Conservation (phyloP, 2,888 invertebrate genomes). For the Drosophila algonquin region DNA sequence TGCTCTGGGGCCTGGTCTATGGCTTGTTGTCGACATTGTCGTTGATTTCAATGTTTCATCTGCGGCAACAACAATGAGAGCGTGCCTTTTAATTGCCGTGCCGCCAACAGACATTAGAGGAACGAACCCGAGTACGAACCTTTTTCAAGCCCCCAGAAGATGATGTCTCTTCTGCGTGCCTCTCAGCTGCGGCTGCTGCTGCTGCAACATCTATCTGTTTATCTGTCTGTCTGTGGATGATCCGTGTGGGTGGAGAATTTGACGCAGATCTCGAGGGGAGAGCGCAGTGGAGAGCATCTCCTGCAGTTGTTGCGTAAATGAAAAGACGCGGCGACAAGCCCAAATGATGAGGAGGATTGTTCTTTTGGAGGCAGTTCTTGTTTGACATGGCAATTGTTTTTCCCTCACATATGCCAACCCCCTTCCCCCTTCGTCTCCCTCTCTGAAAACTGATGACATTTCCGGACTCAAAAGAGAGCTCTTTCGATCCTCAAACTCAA, state of each 20-base stretch:
- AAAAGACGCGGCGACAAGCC: conserved; percentile 40
- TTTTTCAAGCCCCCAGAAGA: neutral
- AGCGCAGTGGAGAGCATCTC: neutral
- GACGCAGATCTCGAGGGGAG: conserved; percentile 53
- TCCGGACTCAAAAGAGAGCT: conserved; percentile 50
- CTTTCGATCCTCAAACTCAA: neutral
- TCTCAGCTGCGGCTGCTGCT: conserved; percentile 23
- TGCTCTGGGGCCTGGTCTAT: conserved; percentile 30
- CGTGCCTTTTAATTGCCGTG: conserved; percentile 77
- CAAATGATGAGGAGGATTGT: conserved; percentile 9
- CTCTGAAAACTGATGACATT: conserved; percentile 57
- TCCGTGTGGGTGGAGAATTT: conserved; percentile 74
- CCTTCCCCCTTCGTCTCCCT: too few relatives aligned
- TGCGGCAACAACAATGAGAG: conserved; percentile 68
- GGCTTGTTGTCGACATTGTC: conserved; percentile 62
- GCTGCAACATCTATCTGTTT: conserved; percentile 14
- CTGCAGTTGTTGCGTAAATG: conserved; percentile 49
- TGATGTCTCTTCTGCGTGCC: conserved; percentile 28
- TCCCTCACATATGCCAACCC: conserved; percentile 43
- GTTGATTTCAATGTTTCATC: conserved; percentile 76
- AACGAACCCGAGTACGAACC: conserved; percentile 26
- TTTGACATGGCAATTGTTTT: conserved; percentile 65
- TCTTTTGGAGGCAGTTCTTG: conserved; percentile 31
- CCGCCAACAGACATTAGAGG: conserved; percentile 74
- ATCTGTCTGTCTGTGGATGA: conserved; percentile 32